Base-by-base conservation (phyloP, 92 coral and sea anemone genomes). In the Nematostella vectensis region DNA sequence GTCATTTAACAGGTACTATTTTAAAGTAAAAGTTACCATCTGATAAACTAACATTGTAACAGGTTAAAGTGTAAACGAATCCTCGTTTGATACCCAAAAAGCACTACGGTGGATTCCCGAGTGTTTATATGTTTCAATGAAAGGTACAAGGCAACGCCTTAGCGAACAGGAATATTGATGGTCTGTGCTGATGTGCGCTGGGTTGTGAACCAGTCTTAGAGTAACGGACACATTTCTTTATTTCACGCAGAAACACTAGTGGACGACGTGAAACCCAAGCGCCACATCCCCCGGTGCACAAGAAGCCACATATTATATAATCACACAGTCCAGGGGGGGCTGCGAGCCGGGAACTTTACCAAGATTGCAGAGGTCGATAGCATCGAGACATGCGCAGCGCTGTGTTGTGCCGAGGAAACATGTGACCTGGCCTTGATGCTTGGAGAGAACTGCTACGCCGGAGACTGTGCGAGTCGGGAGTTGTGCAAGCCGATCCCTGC, bases 371-470 rank as follows among this genome's bases (percentile, higher is more conserved):
- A 91, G 52, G 98, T 91, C 45, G 98, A 91, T 65, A 91, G 95
- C 48, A 91, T 91, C 31, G 91, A 91, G 88, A 91, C 94, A 62
- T 91, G 98, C 68, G 98, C 98, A 16, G 98, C 98, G 3, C 69
- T 91, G 44, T 91, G 98, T 30, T 91, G 98, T 31, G 94, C 94
- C 1, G 98, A 91, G 59, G 72, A 77, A 31, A 86, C 86, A 33
- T 91, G 98, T 48, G 91, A 91, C 69, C 72, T 91, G 47, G 98
- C 98, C 47, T 70, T 91, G 62, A 72, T 86, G 63, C 47, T 91
- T 43, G 98, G 95, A 2, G 98, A 86, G 54, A 88, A 86, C 64
- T 91, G 98, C 57, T 91, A 91, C 44, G 88, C 94, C 11, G 98
- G 98, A 11, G 98, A 91, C 76, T 91, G 98, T 44, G 98, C 93